Conservation (phyloP, 2,113 vertebrate species). For the Dicentrarchus labrax region DNA sequence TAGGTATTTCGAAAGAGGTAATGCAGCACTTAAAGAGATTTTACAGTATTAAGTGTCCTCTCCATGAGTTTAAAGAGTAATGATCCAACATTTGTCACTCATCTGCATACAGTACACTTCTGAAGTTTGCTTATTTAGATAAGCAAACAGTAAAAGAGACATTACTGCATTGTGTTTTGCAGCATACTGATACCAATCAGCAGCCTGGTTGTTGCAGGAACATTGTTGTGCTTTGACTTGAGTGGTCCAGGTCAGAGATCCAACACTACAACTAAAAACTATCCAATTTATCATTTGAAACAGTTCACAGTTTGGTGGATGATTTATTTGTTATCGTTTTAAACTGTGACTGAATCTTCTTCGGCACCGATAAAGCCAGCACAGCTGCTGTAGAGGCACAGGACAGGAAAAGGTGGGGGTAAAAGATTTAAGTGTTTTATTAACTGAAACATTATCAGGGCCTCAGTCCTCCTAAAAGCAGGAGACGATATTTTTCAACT, state of each 20-base stretch:
- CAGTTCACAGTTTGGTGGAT: not conserved
- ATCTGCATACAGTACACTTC: too few species aligned
- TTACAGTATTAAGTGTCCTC: not conserved
- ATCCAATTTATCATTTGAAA: not conserved
- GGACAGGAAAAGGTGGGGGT: too few species aligned
- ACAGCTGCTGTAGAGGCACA: not conserved
- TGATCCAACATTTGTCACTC: not conserved
- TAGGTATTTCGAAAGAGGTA: too few species aligned
- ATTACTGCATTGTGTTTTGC: not conserved
- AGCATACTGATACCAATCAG: not conserved
- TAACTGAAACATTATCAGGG: slow-evolving; percentile 12
- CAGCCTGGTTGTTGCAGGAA: not conserved
- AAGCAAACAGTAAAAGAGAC: not conserved
- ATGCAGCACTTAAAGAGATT: not conserved
- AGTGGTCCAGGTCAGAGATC: not conserved
- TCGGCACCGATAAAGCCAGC: not conserved
- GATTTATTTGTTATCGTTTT: not conserved
- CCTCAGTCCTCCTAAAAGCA: slow-evolving; percentile 22
- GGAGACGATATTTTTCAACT: not conserved
- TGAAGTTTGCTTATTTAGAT: not conserved
- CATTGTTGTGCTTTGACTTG: not conserved
- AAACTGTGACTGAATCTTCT: not conserved
- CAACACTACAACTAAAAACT: not conserved
- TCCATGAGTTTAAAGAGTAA: not conserved
- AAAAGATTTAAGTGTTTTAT: slow-evolving; percentile 4